Base-by-base conservation (phyloP, 2,797 vertebrate species). In the Xenentodon cancila region DNA sequence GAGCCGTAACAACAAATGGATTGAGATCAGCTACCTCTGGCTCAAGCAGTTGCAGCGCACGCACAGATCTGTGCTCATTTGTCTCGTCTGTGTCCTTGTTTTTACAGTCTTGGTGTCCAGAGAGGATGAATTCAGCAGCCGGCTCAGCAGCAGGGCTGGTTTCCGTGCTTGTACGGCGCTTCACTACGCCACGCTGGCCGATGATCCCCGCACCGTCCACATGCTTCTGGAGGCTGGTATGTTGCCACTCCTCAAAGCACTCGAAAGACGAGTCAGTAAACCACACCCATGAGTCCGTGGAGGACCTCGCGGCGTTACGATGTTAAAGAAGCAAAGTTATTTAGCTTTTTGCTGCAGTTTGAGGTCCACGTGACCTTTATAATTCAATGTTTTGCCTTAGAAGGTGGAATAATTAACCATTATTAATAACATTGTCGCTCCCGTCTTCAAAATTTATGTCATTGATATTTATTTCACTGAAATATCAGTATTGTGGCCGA, bases 61-160 rank as follows among this genome's bases (percentile, higher is more conserved):
- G 18, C 20, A 40, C n/a, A 27, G 25, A 16, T 16, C 3, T 50
- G 30, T 50, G 16, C 9, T 45, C 9, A 69, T 59, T 11, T 13
- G 5, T 56, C 42, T 46, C 5, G 1, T 64, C 22, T 53, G 3
- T 66, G 4, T 3, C 1, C 27, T 45, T 3, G 8, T 59, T 25
- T n/a, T 32, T 45, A 0, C 88, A 98, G 97, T 98, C 34, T 88
- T 99, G 12, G 96, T 98, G 53, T 96, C 93, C 59, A 92, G 97
- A 52, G 97, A 99, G 77, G 97, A 99, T 8, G 96, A 99, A 53
- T 99, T 99, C 93, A 98, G 92, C 89, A 96, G 93, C 90, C 91
- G 95, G 12, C 88, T 99, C 53, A 99, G 97, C 88, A 92, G 94
- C 81, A 89, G 96, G 0, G 96, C 95, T 16, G 97, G 94, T 54